Evolutionary conservation across 2,888 invertebrate species (phyloP).

Genomic region (Biston betularia): DNA sequence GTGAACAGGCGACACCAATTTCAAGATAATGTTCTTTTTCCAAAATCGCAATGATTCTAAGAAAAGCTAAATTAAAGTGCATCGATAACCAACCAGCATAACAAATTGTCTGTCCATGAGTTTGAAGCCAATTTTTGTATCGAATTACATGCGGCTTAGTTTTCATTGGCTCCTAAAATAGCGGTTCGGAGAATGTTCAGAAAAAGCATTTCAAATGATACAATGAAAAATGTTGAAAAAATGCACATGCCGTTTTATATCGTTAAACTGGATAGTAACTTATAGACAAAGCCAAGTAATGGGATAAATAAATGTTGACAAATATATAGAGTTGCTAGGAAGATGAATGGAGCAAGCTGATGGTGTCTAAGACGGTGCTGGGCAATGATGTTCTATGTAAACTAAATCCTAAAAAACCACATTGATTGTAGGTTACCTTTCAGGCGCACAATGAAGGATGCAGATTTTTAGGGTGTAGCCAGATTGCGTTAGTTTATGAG

Average conservation of each 20-base stretch:
- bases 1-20: not conserved
- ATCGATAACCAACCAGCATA: conserved; percentile 2
- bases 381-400: too few relatives aligned
- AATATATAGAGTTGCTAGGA: not conserved
- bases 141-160: conserved; percentile 24
- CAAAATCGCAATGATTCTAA: not conserved
- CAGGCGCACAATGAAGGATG: not conserved
- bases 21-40: not conserved
- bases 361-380: not conserved
- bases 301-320: not conserved
- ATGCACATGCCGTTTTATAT: conserved; percentile 14
- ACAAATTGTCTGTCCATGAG: conserved; percentile 19
- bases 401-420: too few relatives aligned
- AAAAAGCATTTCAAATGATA: conserved; percentile 28
- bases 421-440: not conserved
- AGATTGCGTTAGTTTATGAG: not conserved
- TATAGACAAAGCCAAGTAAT: not conserved
- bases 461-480: not conserved
- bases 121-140: conserved; percentile 29
- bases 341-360: not conserved
- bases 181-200: conserved; percentile 27
- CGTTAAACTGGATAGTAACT: conserved; percentile 3
- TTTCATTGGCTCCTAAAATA: conserved; percentile 27
- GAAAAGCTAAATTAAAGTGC: not conserved
- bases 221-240: conserved; percentile 13